Evolutionary conservation across 2,888 invertebrate genomes (phyloP).

Genomic region (Drosophila setosimentum): DNA sequence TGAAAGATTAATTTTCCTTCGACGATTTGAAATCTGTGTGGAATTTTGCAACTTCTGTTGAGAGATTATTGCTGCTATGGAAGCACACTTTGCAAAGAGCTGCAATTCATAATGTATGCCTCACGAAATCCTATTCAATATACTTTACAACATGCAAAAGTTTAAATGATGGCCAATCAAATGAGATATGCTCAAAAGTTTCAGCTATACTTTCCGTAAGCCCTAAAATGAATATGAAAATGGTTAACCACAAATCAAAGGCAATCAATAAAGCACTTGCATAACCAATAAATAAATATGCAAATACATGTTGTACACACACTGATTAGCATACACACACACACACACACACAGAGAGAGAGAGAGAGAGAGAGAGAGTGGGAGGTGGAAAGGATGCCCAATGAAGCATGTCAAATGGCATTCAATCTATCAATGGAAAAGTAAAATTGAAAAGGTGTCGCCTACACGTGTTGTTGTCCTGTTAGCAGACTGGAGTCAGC

Average conservation of each 20-base stretch:
- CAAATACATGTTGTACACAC: conserved; percentile 31
- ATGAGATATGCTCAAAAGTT: conserved; percentile 34
- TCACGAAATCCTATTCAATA: background rate
- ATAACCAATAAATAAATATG: conserved; percentile 45
- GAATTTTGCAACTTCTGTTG: background rate
- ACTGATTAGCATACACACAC: conserved; percentile 46
- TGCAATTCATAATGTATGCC: background rate
- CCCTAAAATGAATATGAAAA: conserved; percentile 49
- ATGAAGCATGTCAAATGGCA: conserved; percentile 74
- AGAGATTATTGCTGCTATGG: background rate
- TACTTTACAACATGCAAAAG: conserved; percentile 42
- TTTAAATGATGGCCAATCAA: conserved; percentile 48
- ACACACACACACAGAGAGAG: conserved; percentile 16
- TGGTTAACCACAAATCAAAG: conserved; percentile 40
- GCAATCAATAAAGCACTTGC: conserved; percentile 35
- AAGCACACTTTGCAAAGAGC: background rate
- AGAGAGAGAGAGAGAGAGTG: too few relatives aligned
- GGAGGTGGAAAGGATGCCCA: conserved; percentile 42
- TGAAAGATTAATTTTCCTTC: too few relatives aligned
- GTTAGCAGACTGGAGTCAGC: background rate
- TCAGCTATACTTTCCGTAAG: conserved; percentile 6
- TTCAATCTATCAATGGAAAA: conserved; percentile 54
- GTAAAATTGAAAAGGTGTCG: conserved; percentile 64
- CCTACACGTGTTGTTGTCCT: conserved; percentile 63
- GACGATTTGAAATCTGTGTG: too few relatives aligned